Conservation (phyloP, 1,140 invertebrate species). For the Caenorhabditis inopinata region DNA sequence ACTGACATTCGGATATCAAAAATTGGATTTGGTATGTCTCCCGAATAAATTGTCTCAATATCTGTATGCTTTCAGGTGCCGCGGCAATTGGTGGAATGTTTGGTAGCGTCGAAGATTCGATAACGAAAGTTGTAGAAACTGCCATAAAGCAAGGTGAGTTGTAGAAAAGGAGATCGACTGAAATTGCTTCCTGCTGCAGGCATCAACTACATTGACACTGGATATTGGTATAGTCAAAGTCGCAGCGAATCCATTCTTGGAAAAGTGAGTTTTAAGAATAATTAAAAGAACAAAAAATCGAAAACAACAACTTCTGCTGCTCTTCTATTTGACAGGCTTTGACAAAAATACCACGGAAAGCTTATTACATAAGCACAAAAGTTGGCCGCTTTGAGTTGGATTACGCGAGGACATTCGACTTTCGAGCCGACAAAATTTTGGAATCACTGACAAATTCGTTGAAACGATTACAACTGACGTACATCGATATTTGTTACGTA, state of each 20-base stretch:
- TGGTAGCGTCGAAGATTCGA: slow-evolving; percentile 46
- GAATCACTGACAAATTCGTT: slow-evolving; percentile 77
- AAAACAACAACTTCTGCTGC: background rate
- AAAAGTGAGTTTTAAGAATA: slow-evolving; percentile 72
- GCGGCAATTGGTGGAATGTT: slow-evolving; percentile 44
- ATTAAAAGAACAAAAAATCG: too few species aligned
- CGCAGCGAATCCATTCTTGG: slow-evolving; percentile 77
- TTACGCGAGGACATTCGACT: slow-evolving; percentile 81
- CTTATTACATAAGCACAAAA: slow-evolving; percentile 90
- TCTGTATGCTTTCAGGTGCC: slow-evolving; percentile 46
- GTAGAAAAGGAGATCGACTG: too few species aligned
- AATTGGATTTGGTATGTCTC: slow-evolving; percentile 70
- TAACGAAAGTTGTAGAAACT: slow-evolving; percentile 71
- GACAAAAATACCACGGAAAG: slow-evolving; percentile 76
- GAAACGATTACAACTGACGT: slow-evolving; percentile 75
- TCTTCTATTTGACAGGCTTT: slow-evolving; percentile 71
- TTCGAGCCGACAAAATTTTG: slow-evolving; percentile 75
- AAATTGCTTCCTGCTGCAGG: slow-evolving; percentile 69
- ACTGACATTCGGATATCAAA: slow-evolving; percentile 72
- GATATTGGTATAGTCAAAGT: slow-evolving; percentile 81
- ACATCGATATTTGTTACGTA: slow-evolving; percentile 85
- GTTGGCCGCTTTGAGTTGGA: slow-evolving; percentile 79
- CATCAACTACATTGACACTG: slow-evolving; percentile 87
- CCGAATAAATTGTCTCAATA: background rate
- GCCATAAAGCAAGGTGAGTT: slow-evolving; percentile 71